Base-by-base conservation (phyloP, 2,113 vertebrate species). In the Rhodinocichla rosea region DNA sequence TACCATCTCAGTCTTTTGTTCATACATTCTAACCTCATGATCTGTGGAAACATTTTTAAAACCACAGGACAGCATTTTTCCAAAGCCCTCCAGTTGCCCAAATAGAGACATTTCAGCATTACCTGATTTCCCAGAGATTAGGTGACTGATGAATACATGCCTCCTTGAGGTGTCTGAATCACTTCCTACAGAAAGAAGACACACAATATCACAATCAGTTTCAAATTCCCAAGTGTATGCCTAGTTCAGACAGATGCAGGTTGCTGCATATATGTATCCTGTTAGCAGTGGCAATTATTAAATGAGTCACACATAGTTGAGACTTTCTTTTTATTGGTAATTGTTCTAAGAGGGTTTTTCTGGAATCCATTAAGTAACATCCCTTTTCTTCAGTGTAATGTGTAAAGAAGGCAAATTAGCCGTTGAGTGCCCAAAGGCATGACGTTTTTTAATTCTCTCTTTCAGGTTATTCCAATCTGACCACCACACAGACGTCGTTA, bases 381-480 rank as follows among this genome's bases (percentile, higher is more conserved):
- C 23, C 76, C 52, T 81, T 94, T 95, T 92, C 49, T 68, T 87
- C 57, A 26, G 22, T 64, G 47, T 65, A 79, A 53, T 52, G 56
- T n/a, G 65, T 47, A 63, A 82, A 75, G 59, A 68, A 37, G 50
- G 44, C 15, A 75, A 57, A 86, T 67, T 69, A 82, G 40, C 57
- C 1, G 1, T 26, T 39, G 3, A 27, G 45, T 82, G 44, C 55
- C 47, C 56, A 37, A 44, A 56, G 50, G 26, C 27, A 5, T 10
- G 18, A 71, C 53, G 65, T 73, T 68, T 71, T 90, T 76, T 35
- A 83, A 28, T 76, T 90, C 27, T 93, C 4, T 28, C 71, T 92
- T 96, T 49, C 95, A 99, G 99, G 97, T 92, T 97, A 76, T 65
- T 96, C 97, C 42, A 90, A 95, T 97, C 96, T 98, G 92, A 98